Base-by-base conservation (phyloP, 2,888 invertebrate genomes). In the Sinhomidia bicolor region DNA sequence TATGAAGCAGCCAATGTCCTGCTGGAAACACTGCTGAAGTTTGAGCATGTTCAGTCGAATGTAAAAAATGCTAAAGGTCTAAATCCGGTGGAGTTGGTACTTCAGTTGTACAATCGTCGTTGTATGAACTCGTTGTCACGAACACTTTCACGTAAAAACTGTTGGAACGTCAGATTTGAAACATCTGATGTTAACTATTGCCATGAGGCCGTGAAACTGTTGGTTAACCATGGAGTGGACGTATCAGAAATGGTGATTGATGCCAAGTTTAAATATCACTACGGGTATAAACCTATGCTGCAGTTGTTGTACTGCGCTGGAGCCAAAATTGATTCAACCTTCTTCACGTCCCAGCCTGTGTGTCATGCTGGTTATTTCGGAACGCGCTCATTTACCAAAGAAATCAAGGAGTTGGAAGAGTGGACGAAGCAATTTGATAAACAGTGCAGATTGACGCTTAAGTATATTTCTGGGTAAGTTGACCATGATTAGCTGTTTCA, bases 251-350 rank as follows among this genome's bases (percentile, higher is more conserved):
- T 78, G 62, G n/a, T 9, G 1, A 44, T 85, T 32, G 47, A 44
- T 5, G 26, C 3, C 0, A 12, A 54, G 0, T 57, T 54, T n/a
- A 74, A 41, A 17, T 76, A 78, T 20, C 85, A 85, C 62, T 62
- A 3, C 26, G 85, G 85, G 3, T 78, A 76, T 23, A 62, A 85
- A 5, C 6, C 17, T 9, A 62, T 85, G 47, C 2, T 85, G 10
- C n/a, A 85, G 14, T 12, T 85, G 41, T 23, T 84, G 74, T 26
- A 20, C 29, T 60, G 26, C 14, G 76, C 76, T 20, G 84, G 84
- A 9, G 84, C 84, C 54, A 57, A 57, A 14, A 23, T 84, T n/a
- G 4, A 6, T 10, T 7, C 6, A 1, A 26, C 57, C 7, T 76
- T 84, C n/a, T 76, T 54, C 17, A n/a, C 5, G 20, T 4, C n/a